These are phyloP conservation scores for Sebastes taczanowskii DNA, from an alignment of 2,797 vertebrate genomes.

Conservation along the genomic window DNA sequence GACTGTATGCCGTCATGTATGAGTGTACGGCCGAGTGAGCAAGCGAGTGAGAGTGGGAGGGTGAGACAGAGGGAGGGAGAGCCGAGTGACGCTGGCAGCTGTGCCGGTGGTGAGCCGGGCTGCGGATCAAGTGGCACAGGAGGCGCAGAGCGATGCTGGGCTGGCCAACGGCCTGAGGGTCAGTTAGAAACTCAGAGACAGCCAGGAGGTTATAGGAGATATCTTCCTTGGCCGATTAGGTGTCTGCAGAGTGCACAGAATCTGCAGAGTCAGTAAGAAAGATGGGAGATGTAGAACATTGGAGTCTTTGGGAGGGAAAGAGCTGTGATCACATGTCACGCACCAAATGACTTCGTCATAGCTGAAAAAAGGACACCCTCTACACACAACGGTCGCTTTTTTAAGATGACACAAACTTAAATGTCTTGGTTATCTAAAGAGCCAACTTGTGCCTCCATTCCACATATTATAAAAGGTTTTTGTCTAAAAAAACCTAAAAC, in stretches of 20 bases:
- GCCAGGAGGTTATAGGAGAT: slow-evolving; percentile 23
- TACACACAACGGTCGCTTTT: not conserved
- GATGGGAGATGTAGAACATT: slow-evolving; percentile 12
- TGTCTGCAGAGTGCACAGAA: slow-evolving; percentile 42
- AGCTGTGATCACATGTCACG: slow-evolving; percentile 11
- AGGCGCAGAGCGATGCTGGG: slow-evolving; percentile 33
- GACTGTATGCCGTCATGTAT: slow-evolving; percentile 19
- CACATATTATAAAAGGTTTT: not conserved
- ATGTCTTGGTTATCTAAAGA: not conserved
- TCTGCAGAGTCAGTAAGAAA: slow-evolving; percentile 39
- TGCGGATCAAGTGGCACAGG: slow-evolving; percentile 68
- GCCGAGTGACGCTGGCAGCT: slow-evolving; percentile 75
- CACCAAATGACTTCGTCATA: slow-evolving; percentile 7
- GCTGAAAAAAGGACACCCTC: not conserved
- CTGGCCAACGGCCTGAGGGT: slow-evolving; percentile 36
- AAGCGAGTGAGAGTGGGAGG: slow-evolving; percentile 35
- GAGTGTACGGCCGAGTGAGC: slow-evolving; percentile 27
- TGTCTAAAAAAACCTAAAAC: not conserved
- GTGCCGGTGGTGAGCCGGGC: slow-evolving; percentile 45
- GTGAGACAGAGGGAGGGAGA: slow-evolving; percentile 26
- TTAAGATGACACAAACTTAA: not conserved
- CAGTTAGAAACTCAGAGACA: slow-evolving; percentile 29
- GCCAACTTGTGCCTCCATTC: not conserved
- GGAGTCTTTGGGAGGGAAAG: not conserved
- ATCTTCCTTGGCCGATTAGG: slow-evolving; percentile 31